Evolutionary conservation across 1,140 invertebrate species (phyloP), one percentile per base, ranked within the genome.

Genomic region (Coptotermes formosanus): DNA sequence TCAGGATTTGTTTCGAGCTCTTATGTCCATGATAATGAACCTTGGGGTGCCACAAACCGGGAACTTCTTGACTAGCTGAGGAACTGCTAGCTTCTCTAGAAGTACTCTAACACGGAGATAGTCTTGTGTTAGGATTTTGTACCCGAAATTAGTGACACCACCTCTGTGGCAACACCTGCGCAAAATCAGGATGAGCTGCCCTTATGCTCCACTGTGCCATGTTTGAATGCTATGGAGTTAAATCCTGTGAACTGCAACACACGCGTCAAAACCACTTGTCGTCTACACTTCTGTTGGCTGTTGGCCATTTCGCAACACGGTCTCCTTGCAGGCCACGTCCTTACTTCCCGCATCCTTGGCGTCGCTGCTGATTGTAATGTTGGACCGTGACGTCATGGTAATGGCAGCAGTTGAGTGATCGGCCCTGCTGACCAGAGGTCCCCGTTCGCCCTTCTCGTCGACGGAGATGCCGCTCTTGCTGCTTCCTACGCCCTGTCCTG

Each of bases 341-440:
- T 89, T 89, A 43, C 87, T 87, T 55, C 87, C 87, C 52, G 86
- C 88, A 32, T 92, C 91, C 52, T 87, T 88, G 12, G 89, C 87
- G 45, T 92, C 92, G 30, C 88, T 91, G 7, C 89, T 90, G 16
- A 91, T 88, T 7, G 92, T 92, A 32, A 92, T 92, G 89, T 93
- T 93, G 0, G 92, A 92, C 25, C 93, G 88, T 1, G 92, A 93
- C 1, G 92, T 93, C 91, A 93, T 92, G 2, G 88, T 89, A n/a
- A 89, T 86, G 0, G 92, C 92, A 0, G 93, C 93, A 3, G 92
- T 92, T 0, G 93, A 93, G 30, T 90, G 88, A 82, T 92, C 91
- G 0, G 91, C 92, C 86, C 92, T 93, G 87, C 92, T 94, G 32
- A 93, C 92, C 45, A 94, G 87, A 1, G 92, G 89, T 16, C 93